These are phyloP conservation scores for Caerostris darwini DNA, from an alignment of 1,140 invertebrate species.

Conservation along the genomic window DNA sequence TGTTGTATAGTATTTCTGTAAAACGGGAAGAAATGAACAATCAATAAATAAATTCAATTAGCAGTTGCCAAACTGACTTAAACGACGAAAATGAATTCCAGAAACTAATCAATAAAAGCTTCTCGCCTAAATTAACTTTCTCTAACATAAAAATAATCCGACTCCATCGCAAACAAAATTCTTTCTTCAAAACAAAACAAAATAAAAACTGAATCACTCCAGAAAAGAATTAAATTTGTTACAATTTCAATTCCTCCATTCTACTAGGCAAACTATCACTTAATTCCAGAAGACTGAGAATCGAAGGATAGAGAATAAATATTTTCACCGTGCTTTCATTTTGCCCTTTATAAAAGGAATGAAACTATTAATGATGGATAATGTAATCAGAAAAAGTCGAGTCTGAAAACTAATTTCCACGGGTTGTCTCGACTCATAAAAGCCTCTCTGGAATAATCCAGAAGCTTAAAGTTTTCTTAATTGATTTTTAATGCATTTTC, in stretches of 20 bases:
- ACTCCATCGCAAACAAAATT: neutral
- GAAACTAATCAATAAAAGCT: no score
- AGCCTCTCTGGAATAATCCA: neutral
- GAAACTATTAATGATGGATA: conserved; percentile 13
- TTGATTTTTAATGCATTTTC: conserved; percentile 32
- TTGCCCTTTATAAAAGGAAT: neutral
- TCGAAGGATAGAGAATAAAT: neutral
- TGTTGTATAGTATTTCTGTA: no score
- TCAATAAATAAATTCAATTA: no score
- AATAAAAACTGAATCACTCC: neutral
- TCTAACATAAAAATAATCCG: neutral
- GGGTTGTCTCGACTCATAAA: conserved; percentile 15
- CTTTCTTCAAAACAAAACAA: neutral
- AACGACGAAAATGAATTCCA: no score
- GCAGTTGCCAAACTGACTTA: no score
- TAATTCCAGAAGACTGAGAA: conserved; percentile 11
- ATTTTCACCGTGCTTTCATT: no score
- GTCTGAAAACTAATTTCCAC: conserved; percentile 36
- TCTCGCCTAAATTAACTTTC: neutral
- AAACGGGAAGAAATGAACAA: no score
- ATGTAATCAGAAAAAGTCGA: conserved; percentile 21
- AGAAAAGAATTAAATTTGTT: neutral
- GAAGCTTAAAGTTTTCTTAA: conserved; percentile 28
- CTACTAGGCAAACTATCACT: neutral
- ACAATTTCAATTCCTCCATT: neutral